Conservation (phyloP, 2,888 invertebrate genomes). For the Zeuzera pyrina region DNA sequence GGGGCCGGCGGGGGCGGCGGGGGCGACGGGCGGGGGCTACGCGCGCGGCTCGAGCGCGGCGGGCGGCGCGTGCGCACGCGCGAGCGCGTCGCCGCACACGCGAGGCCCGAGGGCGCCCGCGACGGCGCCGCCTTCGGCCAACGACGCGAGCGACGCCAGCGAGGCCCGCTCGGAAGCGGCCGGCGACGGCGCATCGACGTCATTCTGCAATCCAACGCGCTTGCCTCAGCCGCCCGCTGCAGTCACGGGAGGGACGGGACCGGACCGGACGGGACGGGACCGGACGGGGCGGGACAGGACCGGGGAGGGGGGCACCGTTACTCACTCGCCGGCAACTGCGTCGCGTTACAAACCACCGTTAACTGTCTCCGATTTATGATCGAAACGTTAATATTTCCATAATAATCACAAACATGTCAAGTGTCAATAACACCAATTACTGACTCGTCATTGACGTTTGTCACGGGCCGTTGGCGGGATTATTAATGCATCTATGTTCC, state of each 20-base stretch:
- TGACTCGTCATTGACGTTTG: too few species aligned
- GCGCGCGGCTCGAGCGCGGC: slow-evolving; percentile 1
- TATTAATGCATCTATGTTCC: too few species aligned
- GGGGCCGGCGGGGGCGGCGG: slow-evolving; percentile 46
- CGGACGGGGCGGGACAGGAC: slow-evolving; percentile 13
- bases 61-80: slow-evolving; percentile 7
- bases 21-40: slow-evolving; percentile 41
- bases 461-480: too few species aligned
- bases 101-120: slow-evolving; percentile 14
- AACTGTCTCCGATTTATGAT: slow-evolving; percentile 23
- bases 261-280: slow-evolving; percentile 14
- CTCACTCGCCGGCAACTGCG: slow-evolving; percentile 42
- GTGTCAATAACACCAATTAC: too few species aligned
- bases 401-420: too few species aligned
- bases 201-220: slow-evolving; percentile 71
- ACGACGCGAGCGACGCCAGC: slow-evolving; percentile 35
- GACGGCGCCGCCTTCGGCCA: slow-evolving; percentile 22
- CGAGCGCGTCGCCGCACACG: background rate
- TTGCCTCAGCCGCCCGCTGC: slow-evolving; percentile 58
- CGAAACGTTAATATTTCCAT: background rate
- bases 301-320: slow-evolving; percentile 39
- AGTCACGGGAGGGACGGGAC: slow-evolving; percentile 33
- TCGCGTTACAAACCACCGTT: slow-evolving; percentile 28
- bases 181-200: slow-evolving; percentile 67
- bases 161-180: slow-evolving; percentile 46